These are phyloP conservation scores for Drosophila neoperkinsi DNA, from an alignment of 2,888 invertebrate genomes.

Conservation along the genomic window DNA sequence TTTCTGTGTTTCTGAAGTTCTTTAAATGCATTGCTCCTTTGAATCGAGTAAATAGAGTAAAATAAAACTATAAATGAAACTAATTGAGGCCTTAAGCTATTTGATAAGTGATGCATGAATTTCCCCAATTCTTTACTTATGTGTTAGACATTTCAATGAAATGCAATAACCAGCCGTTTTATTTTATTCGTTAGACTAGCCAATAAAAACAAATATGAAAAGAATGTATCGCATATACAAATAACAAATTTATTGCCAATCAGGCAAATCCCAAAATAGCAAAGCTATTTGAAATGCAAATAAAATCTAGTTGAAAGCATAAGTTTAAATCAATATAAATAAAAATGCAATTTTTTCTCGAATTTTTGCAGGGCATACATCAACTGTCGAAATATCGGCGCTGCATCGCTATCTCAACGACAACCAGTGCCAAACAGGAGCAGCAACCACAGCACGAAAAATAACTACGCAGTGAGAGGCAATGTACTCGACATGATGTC, in stretches of 20 bases:
- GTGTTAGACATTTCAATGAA: not conserved
- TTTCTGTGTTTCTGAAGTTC: not conserved
- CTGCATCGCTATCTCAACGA: conserved; percentile 17
- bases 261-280: conserved; percentile 9
- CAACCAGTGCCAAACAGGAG: conserved; percentile 6
- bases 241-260: conserved; percentile 41
- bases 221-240: conserved; percentile 22
- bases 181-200: not conserved
- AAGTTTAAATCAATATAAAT: conserved; percentile 48
- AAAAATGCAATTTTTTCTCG: conserved; percentile 44
- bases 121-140: not conserved
- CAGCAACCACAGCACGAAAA: conserved; percentile 16
- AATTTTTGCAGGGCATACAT: conserved; percentile 54
- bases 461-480: conserved; percentile 9
- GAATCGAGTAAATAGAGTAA: not conserved
- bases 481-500: conserved; percentile 43
- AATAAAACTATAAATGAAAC: not conserved
- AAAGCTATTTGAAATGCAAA: conserved; percentile 4
- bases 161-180: not conserved
- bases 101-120: not conserved
- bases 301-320: conserved; percentile 31
- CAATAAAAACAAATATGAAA: conserved; percentile 14
- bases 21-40: not conserved
- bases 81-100: not conserved
- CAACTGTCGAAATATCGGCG: conserved; percentile 4